Conservation (phyloP, 1,140 invertebrate genomes). For the Cydia fagiglandana region DNA sequence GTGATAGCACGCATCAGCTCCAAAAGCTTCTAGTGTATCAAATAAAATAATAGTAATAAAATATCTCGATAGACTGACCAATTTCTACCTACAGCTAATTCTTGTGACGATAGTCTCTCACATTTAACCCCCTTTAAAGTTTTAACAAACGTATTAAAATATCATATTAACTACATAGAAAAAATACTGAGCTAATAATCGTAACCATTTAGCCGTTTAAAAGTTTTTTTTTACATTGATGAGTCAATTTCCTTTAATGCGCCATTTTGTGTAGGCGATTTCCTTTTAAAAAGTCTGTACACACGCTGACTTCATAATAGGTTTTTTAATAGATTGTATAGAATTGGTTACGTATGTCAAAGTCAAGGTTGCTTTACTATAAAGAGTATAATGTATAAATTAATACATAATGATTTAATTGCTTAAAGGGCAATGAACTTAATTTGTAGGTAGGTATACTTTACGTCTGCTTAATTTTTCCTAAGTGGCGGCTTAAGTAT, state of each 20-base stretch:
- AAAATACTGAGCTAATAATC: background rate
- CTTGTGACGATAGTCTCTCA: no score
- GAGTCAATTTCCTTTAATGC: background rate
- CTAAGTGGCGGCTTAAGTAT: no score
- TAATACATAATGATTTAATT: background rate
- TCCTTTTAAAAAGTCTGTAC: constrained; percentile 2
- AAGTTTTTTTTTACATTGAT: background rate
- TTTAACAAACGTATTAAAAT: no score
- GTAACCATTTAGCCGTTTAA: background rate
- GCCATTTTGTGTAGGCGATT: constrained; percentile 13
- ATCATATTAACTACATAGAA: background rate
- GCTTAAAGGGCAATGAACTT: background rate
- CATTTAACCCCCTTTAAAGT: no score
- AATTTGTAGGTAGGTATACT: background rate
- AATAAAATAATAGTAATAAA: no score
- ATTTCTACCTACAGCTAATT: no score
- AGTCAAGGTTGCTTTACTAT: constrained; percentile 1
- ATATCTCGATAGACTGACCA: no score
- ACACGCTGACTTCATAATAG: background rate
- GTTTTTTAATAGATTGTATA: background rate
- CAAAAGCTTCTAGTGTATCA: no score
- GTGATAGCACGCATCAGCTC: no score
- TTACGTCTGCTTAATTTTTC: background rate
- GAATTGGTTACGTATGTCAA: background rate
- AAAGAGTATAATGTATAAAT: background rate